Percentiles rank a stretch among this genome's conserved stretches.
Evolutionary conservation across 2,113 vertebrate species (phyloP).

Genomic region (Propithecus coquereli): DNA sequence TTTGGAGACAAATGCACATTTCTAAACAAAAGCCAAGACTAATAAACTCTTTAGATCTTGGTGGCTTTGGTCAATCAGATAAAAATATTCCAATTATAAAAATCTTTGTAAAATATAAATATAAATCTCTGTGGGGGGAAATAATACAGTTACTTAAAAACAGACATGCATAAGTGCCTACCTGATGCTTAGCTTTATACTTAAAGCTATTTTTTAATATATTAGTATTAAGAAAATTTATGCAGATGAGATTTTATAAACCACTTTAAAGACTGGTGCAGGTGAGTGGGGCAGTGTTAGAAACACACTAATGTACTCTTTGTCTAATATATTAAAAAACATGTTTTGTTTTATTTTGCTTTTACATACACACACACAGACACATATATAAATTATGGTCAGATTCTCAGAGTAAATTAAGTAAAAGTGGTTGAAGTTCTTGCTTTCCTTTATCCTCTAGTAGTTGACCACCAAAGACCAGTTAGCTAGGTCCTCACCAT

Average conservation of each 20-base stretch:
- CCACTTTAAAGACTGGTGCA: background rate
- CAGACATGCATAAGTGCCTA: background rate
- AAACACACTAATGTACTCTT: background rate
- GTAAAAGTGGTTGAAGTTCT: slow-evolving; percentile 3
- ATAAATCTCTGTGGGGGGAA: background rate
- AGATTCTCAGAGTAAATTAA: background rate
- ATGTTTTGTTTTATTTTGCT: background rate
- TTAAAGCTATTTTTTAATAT: background rate
- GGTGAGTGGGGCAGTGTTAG: background rate
- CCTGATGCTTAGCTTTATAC: background rate
- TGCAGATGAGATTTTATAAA: background rate
- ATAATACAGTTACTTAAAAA: slow-evolving; percentile 13
- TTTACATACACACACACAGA: background rate
- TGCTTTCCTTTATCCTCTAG: slow-evolving; percentile 18
- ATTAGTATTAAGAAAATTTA: background rate
- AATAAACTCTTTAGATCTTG: background rate
- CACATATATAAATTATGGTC: background rate
- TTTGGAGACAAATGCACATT: slow-evolving; percentile 21
- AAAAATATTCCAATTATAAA: background rate
- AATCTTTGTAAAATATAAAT: background rate
- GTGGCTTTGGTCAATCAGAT: background rate
- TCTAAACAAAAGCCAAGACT: slow-evolving; percentile 18
- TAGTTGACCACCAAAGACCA: background rate
- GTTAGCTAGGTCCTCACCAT: background rate
- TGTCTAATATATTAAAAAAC: background rate